Base-by-base conservation (phyloP, 2,888 invertebrate genomes). In the Xanthorhoe designata region DNA sequence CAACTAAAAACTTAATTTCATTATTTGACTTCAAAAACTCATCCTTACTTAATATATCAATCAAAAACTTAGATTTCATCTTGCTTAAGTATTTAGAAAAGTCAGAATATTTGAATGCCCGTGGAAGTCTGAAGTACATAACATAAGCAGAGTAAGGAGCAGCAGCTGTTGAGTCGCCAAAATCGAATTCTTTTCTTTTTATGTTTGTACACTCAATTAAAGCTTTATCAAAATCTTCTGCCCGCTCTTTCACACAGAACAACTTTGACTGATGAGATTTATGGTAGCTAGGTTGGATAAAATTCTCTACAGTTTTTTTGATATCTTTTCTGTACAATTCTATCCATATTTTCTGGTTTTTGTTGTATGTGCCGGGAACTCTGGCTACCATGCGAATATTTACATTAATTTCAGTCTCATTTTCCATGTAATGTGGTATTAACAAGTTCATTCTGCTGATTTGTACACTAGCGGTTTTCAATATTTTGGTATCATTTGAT, bases 81-180 rank as follows among this genome's bases (percentile, higher is more conserved):
- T 69, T 51, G 66, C 74, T 78, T 1, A 86, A 74, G 35, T 75
- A 54, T 47, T 78, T 70, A 24, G 70, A 74, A 17, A 70, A 71
- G 15, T 69, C 71, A 47, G 72, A 69, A 75, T 42, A 77, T 60
- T 77, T 72, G 65, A 81, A 90, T 61, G 83, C 69, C 1, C 68
- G 50, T 0, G 90, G 89, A 17, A 92, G 71, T 74, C 83, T 87
- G 0, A 89, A 72, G 76, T 84, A 91, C 81, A 86, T 57, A 78
- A 69, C 32, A 54, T 69, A 2, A 59, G 32, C 3, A 67, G 7
- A 45, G 61, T 13, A 66, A 17, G 19, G 24, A 8, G 17, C 10
- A 17, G 19, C 17, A 8, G 17, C 10, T 9, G 65, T 54, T 19
- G 60, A 65, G 47, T 83, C 75, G 17, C 72, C 78, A 59, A 91